phyloP scores from a whole-genome alignment of 2,113 vertebrate species.

The Anseranas semipalmata region DNA sequence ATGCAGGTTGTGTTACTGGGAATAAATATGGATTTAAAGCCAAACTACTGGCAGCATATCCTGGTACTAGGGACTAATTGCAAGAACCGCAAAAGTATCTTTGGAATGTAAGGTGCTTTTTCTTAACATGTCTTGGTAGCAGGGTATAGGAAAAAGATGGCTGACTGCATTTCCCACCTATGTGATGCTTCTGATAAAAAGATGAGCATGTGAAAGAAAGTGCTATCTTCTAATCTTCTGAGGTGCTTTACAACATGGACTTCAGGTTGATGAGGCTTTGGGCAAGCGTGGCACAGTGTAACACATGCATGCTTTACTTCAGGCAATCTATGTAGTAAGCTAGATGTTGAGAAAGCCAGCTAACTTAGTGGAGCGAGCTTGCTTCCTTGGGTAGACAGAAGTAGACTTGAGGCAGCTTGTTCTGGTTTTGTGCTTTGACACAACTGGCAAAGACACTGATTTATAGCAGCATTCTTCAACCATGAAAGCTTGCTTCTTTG shows the following conservation, averaged over 20 bases:
- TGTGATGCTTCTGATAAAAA: neutral
- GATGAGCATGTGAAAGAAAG: neutral
- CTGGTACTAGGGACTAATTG: neutral
- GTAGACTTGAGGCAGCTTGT: neutral
- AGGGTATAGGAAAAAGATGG: neutral
- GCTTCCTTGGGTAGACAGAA: accelerated
- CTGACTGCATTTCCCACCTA: neutral
- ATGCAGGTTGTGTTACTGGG: accelerated
- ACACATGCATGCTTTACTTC: neutral
- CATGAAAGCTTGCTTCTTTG: neutral
- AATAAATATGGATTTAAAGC: neutral
- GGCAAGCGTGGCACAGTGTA: neutral
- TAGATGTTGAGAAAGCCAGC: accelerated
- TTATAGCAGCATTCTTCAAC: neutral
- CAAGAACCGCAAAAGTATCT: too few relatives aligned
- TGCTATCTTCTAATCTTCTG: neutral
- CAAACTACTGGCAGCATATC: accelerated
- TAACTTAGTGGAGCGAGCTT: accelerated
- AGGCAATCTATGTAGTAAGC: accelerated
- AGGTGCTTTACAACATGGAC: neutral
- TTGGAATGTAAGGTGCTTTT: neutral
- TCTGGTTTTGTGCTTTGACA: neutral
- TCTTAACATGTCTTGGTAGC: accelerated
- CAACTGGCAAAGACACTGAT: neutral
- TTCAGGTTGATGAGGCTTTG: neutral